Base-by-base conservation (phyloP, 2,797 vertebrate species). In the Schizothorax lantsangensis region DNA sequence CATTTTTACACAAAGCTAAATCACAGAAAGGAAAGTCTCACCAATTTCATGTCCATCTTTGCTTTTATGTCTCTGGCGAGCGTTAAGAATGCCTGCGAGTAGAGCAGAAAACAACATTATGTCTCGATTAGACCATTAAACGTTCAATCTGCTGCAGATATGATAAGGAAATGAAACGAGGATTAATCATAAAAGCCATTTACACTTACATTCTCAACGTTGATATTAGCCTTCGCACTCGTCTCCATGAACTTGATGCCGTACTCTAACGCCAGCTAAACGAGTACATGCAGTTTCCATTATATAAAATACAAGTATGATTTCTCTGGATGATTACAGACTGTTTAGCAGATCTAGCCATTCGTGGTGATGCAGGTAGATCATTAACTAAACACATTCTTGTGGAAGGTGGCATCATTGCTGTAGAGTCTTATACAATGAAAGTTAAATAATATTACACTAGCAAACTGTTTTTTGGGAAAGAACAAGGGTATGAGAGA, bases 171-270 rank as follows among this genome's bases (percentile, higher is more conserved):
- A 62, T 11, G 0, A 64, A 40, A 33, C 30, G 33, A 72, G 21
- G 14, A 83, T 19, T 54, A 14, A 49, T 57, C 66, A 40, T 73
- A 84, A 19, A 47, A 49, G 0, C 5, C 84, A 77, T 1, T 0
- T 0, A 49, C 90, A 95, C 98, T 96, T 92, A 99, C 98, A 0
- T 97, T 98, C 93, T 99, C 98, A 92, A 99, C 97, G 10, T 99
- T 99, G 91, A 99, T 99, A 92, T 99, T 99, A 83, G 98, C 96
- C 94, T 99, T 99, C 19, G 98, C 98, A 21, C 98, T 99, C 45
- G 98, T 99, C 95, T 99, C 98, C 97, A 99, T 98, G 92, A 99
- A 99, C 92, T 99, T 99, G 91, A 99, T 98, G 45, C 97, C 97
- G 36, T 97, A 99, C 91, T 98, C 98, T 30, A 97, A 94, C 2